These are phyloP conservation scores for Trypoxylon attenuatum DNA, from an alignment of 2,888 invertebrate species.

Conservation along the genomic window DNA sequence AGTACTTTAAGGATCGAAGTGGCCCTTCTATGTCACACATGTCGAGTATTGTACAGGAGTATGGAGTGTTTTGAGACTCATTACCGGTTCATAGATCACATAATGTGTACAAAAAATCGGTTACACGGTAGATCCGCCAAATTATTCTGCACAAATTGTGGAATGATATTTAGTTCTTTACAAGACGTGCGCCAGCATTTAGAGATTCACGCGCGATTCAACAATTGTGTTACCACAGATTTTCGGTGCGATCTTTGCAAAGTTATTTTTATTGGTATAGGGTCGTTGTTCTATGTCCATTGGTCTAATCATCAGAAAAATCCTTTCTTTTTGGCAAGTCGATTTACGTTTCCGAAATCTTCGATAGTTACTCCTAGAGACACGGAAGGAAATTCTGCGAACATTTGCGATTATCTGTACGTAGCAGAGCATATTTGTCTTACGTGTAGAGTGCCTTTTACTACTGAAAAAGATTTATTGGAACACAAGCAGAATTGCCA, in stretches of 20 bases:
- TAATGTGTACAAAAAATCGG: conserved; percentile 44
- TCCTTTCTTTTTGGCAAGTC: conserved; percentile 58
- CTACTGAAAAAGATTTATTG: conserved; percentile 40
- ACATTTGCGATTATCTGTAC: conserved; percentile 57
- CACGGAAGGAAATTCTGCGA: background rate
- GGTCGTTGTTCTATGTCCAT: conserved; percentile 62
- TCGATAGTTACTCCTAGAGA: conserved; percentile 42
- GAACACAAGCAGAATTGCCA: background rate
- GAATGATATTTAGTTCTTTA: conserved; percentile 49
- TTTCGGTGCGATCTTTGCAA: conserved; percentile 68
- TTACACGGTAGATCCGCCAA: conserved; percentile 46
- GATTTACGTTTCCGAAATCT: conserved; percentile 61
- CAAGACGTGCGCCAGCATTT: conserved; percentile 61
- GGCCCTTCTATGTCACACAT: conserved; percentile 61
- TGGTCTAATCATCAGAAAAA: conserved; percentile 64
- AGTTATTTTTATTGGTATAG: conserved; percentile 65
- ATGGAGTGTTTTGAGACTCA: conserved; percentile 66
- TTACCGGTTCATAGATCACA: conserved; percentile 40
- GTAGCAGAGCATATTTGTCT: conserved; percentile 66
- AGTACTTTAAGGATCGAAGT: conserved; percentile 64
- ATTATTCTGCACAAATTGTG: conserved; percentile 63
- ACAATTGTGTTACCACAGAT: background rate
- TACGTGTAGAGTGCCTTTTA: conserved; percentile 55
- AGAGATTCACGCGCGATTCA: conserved; percentile 48
- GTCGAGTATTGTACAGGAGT: conserved; percentile 61